Conservation (phyloP, 2,888 invertebrate genomes). For the Chrysolina haemoptera region DNA sequence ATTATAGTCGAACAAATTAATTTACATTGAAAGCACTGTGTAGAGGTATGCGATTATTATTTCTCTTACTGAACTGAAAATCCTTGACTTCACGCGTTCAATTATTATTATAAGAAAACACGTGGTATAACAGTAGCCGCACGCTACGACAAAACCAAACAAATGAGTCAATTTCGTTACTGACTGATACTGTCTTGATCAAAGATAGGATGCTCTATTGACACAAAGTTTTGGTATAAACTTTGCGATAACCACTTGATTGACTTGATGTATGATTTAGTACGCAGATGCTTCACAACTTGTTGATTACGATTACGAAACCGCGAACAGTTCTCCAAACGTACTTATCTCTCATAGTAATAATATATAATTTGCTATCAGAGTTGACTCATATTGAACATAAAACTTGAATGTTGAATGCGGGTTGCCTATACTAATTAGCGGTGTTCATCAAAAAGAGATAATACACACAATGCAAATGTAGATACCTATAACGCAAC, state of each 20-base stretch:
- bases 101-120: constrained; percentile 60
- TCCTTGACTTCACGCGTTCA: constrained; percentile 64
- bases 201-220: constrained; percentile 2
- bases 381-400: neutral
- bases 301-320: constrained; percentile 15
- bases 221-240: constrained; percentile 11
- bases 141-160: neutral
- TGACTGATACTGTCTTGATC: constrained; percentile 11
- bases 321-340: constrained; percentile 5
- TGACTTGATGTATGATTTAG: neutral
- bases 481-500: too few species aligned
- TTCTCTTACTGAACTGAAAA: constrained; percentile 52
- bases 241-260: constrained; percentile 11
- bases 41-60: constrained; percentile 36
- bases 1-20: constrained; percentile 30
- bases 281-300: constrained; percentile 4
- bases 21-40: constrained; percentile 47
- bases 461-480: too few species aligned
- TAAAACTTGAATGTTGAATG: neutral
- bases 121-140: constrained; percentile 59
- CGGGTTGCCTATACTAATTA: neutral
- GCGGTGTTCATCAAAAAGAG: neutral
- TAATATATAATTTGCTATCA: neutral
- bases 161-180: neutral
- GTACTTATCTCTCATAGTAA: constrained; percentile 3